phyloP scores from a whole-genome alignment of 2,113 vertebrate species.

The Sander vitreus region DNA sequence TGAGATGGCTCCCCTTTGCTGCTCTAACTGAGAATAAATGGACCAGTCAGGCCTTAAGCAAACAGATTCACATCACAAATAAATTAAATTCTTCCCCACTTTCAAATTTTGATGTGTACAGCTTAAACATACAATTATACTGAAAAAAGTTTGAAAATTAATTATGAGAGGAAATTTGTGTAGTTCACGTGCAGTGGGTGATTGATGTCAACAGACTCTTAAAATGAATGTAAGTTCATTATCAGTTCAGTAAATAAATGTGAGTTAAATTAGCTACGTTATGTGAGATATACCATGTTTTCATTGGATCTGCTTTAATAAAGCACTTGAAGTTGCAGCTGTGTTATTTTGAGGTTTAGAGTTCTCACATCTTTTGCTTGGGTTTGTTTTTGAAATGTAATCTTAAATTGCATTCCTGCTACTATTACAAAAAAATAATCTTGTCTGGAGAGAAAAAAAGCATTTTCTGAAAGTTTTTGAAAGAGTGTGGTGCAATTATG shows the following conservation, averaged over 20 bases:
- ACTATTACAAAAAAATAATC: neutral
- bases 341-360: neutral
- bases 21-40: constrained; percentile 18
- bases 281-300: neutral
- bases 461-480: constrained; percentile 2
- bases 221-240: too few relatives aligned
- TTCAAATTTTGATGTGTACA: neutral
- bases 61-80: constrained; percentile 29
- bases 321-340: neutral
- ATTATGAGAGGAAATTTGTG: neutral
- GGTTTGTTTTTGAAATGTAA: constrained; percentile 34
- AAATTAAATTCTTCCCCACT: too few relatives aligned
- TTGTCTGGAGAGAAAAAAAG: neutral
- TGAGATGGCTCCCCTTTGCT: constrained; percentile 2
- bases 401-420: constrained; percentile 15
- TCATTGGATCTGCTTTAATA: constrained; percentile 3
- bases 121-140: constrained; percentile 12
- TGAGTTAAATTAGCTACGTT: neutral
- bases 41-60: constrained; percentile 12
- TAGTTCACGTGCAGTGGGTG: neutral
- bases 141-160: neutral
- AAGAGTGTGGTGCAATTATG: neutral
- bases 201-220: neutral
- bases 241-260: too few relatives aligned
- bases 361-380: constrained; percentile 2